Conservation (phyloP, 1,140 invertebrate species). For the Spodoptera frugiperda region DNA sequence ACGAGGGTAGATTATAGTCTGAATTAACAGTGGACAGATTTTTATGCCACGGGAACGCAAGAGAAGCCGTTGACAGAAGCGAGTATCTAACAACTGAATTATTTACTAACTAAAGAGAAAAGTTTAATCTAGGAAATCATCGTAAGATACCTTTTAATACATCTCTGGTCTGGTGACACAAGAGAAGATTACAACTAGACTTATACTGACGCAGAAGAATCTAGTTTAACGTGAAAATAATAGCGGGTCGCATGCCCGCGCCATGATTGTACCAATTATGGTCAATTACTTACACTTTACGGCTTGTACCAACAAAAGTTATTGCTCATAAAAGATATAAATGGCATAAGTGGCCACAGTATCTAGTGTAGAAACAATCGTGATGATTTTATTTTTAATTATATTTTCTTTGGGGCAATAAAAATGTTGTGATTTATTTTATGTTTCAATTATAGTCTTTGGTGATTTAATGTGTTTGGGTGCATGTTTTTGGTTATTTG, state of each 20-base stretch:
- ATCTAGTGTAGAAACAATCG: slow-evolving; percentile 12
- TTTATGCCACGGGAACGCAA: too few species aligned
- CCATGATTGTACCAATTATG: slow-evolving; percentile 37
- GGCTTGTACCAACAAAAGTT: slow-evolving; percentile 22
- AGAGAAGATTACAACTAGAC: not conserved
- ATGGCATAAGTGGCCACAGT: not conserved
- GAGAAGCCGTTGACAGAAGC: too few species aligned
- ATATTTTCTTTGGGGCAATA: not conserved
- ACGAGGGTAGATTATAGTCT: too few species aligned
- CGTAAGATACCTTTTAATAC: too few species aligned
- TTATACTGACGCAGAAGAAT: not conserved
- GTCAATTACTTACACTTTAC: slow-evolving; percentile 26
- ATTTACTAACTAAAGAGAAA: too few species aligned
- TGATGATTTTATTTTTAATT: not conserved
- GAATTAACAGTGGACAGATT: too few species aligned
- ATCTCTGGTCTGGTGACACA: not conserved
- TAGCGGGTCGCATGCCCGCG: slow-evolving; percentile 18
- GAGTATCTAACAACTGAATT: too few species aligned
- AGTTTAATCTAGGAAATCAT: too few species aligned
- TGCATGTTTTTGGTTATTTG: too few species aligned
- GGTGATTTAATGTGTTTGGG: too few species aligned
- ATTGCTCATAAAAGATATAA: slow-evolving; percentile 32
- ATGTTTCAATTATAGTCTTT: too few species aligned
- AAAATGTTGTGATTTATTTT: too few species aligned
- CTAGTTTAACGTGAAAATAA: slow-evolving; percentile 23